phyloP scores from a whole-genome alignment of 2,797 vertebrate genomes.

The Alfaro cultratus region DNA sequence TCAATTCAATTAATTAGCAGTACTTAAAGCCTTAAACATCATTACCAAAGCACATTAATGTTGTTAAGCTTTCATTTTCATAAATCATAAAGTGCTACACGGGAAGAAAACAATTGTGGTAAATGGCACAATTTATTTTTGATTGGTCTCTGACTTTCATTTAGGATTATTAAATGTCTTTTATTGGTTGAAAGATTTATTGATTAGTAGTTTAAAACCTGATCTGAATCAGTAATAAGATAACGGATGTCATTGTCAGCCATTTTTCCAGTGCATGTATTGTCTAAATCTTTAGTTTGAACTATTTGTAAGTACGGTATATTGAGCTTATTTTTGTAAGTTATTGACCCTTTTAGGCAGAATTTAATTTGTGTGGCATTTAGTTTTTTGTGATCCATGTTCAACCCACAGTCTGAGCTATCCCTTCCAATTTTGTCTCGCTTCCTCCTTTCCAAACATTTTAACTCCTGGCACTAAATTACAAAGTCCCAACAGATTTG shows the following conservation, averaged over 20 bases:
- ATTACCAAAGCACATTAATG: not conserved
- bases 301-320: not conserved
- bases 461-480: not conserved
- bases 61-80: constrained; percentile 4
- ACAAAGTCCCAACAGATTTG: not conserved
- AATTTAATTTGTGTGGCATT: not conserved
- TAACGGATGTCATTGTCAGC: too few relatives aligned
- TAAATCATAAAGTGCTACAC: not conserved
- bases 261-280: not conserved
- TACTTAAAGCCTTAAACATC: not conserved
- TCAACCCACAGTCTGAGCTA: not conserved
- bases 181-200: not conserved
- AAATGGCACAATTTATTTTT: not conserved
- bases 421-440: not conserved
- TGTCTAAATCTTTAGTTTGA: not conserved
- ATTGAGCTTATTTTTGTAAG: not conserved
- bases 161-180: not conserved
- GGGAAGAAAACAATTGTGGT: not conserved
- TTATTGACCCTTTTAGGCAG: not conserved
- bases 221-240: not conserved
- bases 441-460: not conserved
- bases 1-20: not conserved
- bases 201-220: constrained; percentile 3
- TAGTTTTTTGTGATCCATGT: not conserved
- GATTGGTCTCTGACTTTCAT: not conserved